Percentiles rank a stretch among this genome's conserved stretches.
Conservation (phyloP, 2,113 vertebrate genomes). For the Prionailurus viverrinus region DNA sequence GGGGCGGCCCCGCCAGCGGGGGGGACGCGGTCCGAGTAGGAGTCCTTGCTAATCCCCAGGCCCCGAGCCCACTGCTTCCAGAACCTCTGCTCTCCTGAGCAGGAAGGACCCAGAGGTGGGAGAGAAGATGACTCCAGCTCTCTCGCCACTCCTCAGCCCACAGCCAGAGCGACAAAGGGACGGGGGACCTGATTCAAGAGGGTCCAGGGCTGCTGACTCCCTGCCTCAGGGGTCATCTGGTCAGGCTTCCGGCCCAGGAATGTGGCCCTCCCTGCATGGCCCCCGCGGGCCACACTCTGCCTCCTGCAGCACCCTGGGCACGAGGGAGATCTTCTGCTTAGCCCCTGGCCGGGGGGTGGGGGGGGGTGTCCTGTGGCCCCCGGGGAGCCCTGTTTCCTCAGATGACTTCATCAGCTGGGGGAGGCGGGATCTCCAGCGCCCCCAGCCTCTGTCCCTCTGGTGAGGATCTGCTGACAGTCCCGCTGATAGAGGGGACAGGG, state of each 20-base stretch:
- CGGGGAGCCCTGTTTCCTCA: neutral
- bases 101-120: neutral
- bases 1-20: neutral
- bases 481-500: neutral
- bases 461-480: conserved; percentile 41
- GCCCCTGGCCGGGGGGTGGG: neutral
- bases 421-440: neutral
- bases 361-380: neutral
- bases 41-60: neutral
- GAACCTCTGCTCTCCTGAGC: neutral
- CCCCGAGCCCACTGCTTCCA: too few relatives aligned
- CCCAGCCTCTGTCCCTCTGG: conserved; percentile 40
- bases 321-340: rapidly evolving
- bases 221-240: neutral
- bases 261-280: neutral
- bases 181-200: neutral
- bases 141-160: rapidly evolving
- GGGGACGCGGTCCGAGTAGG: neutral
- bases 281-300: neutral
- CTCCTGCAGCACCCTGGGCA: neutral
- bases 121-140: neutral
- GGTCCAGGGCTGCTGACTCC: neutral
- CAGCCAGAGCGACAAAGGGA: neutral
- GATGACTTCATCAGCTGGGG: neutral
- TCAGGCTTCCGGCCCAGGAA: neutral